Percentiles rank a stretch among this genome's conserved stretches.
These are phyloP conservation scores for Nothobranchius kuhntae DNA, from an alignment of 2,113 vertebrate species.

Conservation along the genomic window DNA sequence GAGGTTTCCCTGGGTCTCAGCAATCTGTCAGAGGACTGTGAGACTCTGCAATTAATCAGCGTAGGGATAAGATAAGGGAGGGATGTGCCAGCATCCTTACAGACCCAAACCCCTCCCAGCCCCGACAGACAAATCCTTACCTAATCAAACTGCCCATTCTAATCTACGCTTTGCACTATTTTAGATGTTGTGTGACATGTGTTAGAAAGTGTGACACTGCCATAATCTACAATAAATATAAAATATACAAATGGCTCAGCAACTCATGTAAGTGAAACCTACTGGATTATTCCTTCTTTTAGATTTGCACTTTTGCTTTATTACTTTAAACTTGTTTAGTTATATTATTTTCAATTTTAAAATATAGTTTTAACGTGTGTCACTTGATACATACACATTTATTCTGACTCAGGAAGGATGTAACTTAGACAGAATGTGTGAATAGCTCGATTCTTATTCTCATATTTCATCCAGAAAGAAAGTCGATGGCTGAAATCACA, in stretches of 20 bases:
- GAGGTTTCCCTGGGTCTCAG: constrained; percentile 68
- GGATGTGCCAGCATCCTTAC: constrained; percentile 62
- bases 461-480: too few relatives aligned
- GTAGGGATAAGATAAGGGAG: constrained; percentile 57
- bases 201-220: not conserved
- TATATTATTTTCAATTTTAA: too few relatives aligned
- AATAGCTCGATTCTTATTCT: too few relatives aligned
- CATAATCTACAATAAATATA: not conserved
- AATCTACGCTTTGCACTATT: constrained; percentile 54
- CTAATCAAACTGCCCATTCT: constrained; percentile 71
- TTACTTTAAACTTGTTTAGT: too few relatives aligned
- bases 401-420: too few relatives aligned
- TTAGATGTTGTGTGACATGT: constrained; percentile 20
- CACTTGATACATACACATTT: too few relatives aligned
- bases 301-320: too few relatives aligned
- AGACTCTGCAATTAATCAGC: constrained; percentile 75
- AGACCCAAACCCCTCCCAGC: constrained; percentile 46
- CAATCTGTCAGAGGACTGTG: constrained; percentile 63
- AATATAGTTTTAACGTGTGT: too few relatives aligned
- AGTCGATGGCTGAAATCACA: too few relatives aligned
- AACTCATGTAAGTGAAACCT: too few relatives aligned
- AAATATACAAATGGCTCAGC: not conserved
- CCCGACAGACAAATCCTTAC: constrained; percentile 78
- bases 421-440: too few relatives aligned
- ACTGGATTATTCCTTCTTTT: too few relatives aligned